Conservation (phyloP, 1,140 invertebrate genomes). For the Coenobita brevimanus region DNA sequence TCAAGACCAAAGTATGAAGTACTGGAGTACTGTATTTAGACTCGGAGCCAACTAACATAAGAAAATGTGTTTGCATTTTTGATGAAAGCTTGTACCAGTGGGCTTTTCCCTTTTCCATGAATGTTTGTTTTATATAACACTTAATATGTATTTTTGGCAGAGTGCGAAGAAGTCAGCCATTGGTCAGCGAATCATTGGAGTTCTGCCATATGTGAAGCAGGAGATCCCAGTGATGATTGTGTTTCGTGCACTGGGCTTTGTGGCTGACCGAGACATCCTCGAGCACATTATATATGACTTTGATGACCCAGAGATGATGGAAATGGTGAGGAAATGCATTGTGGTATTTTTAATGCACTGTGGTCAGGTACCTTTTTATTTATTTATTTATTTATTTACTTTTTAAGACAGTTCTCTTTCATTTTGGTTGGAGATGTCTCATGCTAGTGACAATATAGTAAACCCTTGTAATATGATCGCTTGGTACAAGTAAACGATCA, state of each 20-base stretch:
- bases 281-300: constrained; percentile 99
- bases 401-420: background rate
- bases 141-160: constrained; percentile 74
- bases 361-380: no score
- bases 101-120: no score
- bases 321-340: constrained; percentile 85
- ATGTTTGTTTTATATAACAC: no score
- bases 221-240: constrained; percentile 99
- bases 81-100: no score
- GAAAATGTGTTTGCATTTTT: no score
- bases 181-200: constrained; percentile 97
- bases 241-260: constrained; percentile 92
- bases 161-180: constrained; percentile 97
- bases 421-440: background rate
- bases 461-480: background rate
- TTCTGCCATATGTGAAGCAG: constrained; percentile 98
- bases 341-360: no score
- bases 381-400: background rate
- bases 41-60: no score
- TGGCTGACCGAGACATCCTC: constrained; percentile 97
- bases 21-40: no score
- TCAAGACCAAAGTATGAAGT: no score
- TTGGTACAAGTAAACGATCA: background rate
- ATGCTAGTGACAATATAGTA: background rate
- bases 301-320: constrained; percentile 99